Evolutionary conservation across 2,797 vertebrate species (phyloP).

Genomic region (Otolemur crassicaudatus): DNA sequence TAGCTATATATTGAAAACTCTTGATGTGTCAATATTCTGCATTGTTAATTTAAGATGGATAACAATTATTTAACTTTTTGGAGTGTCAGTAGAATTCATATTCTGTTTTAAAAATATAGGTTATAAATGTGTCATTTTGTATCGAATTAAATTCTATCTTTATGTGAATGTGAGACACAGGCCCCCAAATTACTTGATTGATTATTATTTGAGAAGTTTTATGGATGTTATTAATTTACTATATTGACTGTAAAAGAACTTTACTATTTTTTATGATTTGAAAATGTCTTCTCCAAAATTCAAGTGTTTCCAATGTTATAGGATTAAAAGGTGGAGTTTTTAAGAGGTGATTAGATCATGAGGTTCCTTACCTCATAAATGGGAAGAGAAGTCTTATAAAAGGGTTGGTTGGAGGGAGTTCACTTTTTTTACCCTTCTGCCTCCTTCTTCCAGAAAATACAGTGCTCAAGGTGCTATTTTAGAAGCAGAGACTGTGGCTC

Average conservation of each 20-base stretch:
- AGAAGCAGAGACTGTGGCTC: neutral
- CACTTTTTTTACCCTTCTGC: neutral
- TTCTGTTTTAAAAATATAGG: neutral
- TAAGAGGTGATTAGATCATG: neutral
- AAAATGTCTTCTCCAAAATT: neutral
- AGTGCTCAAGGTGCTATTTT: too few relatives aligned
- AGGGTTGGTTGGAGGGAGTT: neutral
- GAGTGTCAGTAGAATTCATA: neutral
- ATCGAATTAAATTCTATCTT: neutral
- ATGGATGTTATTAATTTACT: neutral
- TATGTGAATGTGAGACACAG: neutral
- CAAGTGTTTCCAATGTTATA: neutral
- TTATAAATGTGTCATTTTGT: neutral
- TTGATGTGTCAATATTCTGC: neutral
- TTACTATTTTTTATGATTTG: neutral
- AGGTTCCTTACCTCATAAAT: neutral
- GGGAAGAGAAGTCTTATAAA: too few relatives aligned
- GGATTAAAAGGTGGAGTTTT: neutral
- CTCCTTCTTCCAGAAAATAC: neutral
- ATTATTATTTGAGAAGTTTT: neutral
- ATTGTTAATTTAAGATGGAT: neutral
- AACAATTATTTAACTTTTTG: constrained; percentile 15
- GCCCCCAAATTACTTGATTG: neutral
- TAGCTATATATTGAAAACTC: neutral
- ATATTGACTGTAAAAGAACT: neutral